Percentiles rank a stretch among this genome's conserved stretches.
phyloP scores from a whole-genome alignment of 2,113 vertebrate species.

The Eonycteris spelaea region DNA sequence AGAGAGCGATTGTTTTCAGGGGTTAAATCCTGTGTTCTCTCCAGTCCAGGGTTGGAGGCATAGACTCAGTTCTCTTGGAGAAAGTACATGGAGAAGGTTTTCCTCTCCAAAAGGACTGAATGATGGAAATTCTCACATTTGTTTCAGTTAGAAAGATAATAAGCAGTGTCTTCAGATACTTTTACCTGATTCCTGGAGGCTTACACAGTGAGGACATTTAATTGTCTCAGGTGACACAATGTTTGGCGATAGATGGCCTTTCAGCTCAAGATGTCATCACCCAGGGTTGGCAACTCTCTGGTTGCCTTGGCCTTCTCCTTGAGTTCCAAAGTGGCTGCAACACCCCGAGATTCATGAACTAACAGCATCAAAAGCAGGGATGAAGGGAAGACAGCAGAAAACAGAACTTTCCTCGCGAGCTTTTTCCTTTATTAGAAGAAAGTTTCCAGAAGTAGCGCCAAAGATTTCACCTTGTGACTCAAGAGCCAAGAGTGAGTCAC shows the following conservation, averaged over 20 bases:
- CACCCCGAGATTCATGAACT: not conserved
- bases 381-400: not conserved
- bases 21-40: not conserved
- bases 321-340: not conserved
- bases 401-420: not conserved
- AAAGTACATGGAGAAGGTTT: not conserved
- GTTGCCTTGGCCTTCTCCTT: not conserved
- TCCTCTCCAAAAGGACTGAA: not conserved
- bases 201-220: not conserved
- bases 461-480: not conserved
- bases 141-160: not conserved
- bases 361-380: not conserved
- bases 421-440: not conserved
- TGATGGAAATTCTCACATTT: not conserved
- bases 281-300: not conserved
- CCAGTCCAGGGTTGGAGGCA: not conserved
- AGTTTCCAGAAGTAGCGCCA: not conserved
- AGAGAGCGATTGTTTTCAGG: conserved; percentile 13
- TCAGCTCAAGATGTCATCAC: not conserved
- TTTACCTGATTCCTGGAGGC: not conserved
- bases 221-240: not conserved
- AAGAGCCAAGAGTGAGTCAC: not conserved
- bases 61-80: not conserved
- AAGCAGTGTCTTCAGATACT: not conserved
- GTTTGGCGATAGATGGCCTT: not conserved